Percentiles rank a stretch among this genome's conserved stretches.
Evolutionary conservation across 2,797 vertebrate species (phyloP).

Genomic region (Hypotaenidia philippensis): DNA sequence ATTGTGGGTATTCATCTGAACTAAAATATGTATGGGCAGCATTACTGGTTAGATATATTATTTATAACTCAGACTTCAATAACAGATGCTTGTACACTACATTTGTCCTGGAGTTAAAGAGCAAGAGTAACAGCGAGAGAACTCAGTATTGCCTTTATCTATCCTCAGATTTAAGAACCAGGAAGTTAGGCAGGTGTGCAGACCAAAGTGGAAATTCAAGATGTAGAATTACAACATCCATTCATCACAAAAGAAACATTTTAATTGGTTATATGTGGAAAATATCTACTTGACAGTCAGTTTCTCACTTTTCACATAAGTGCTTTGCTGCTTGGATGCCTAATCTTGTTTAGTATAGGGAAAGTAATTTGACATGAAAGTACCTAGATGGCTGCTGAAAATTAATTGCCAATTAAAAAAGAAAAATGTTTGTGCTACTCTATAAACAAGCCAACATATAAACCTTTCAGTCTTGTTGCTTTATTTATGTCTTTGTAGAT

Average conservation of each 20-base stretch:
- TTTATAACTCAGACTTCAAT: slow-evolving; percentile 48
- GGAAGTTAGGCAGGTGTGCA: slow-evolving; percentile 73
- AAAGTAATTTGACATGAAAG: slow-evolving; percentile 88
- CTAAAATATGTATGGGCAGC: slow-evolving; percentile 58
- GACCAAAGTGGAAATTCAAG: slow-evolving; percentile 75
- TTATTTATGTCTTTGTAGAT: slow-evolving; percentile 86
- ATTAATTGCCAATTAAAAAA: slow-evolving; percentile 91
- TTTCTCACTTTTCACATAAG: slow-evolving; percentile 86
- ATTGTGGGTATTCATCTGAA: not conserved
- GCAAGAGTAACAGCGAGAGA: not conserved
- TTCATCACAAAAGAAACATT: slow-evolving; percentile 86
- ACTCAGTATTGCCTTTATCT: slow-evolving; percentile 54
- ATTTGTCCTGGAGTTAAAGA: slow-evolving; percentile 47
- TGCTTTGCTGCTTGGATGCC: slow-evolving; percentile 85
- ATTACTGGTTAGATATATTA: slow-evolving; percentile 42
- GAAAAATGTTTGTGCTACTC: slow-evolving; percentile 88
- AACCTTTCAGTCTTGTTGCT: slow-evolving; percentile 86
- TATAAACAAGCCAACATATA: slow-evolving; percentile 86
- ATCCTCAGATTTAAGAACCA: slow-evolving; percentile 47
- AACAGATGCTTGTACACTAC: slow-evolving; percentile 41
- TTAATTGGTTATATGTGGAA: slow-evolving; percentile 87
- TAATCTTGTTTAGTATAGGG: slow-evolving; percentile 87
- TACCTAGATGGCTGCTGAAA: slow-evolving; percentile 86
- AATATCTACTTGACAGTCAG: slow-evolving; percentile 87
- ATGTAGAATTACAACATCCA: slow-evolving; percentile 80